A percentile compares a stretch with the other conserved stretches of the same genome.
Conservation (phyloP, 2,113 vertebrate species). For the Noturus placidus region DNA sequence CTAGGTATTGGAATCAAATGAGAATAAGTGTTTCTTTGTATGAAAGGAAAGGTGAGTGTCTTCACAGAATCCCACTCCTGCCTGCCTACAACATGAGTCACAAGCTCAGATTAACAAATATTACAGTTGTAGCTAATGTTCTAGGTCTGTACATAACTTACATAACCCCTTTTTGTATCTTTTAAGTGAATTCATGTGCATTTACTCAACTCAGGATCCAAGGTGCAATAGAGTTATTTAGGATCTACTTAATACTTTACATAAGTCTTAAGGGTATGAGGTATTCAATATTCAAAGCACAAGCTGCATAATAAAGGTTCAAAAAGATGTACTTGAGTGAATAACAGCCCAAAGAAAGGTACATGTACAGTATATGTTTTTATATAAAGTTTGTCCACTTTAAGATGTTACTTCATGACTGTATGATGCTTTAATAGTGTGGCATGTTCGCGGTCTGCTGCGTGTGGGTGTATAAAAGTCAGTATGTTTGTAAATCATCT, state of each 20-base stretch:
- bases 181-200: background rate
- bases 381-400: background rate
- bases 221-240: background rate
- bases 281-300: background rate
- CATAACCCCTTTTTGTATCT: background rate
- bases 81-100: slow-evolving; percentile 23
- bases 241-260: background rate
- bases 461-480: slow-evolving; percentile 27
- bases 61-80: slow-evolving; percentile 39
- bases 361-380: background rate
- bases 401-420: background rate
- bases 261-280: background rate
- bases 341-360: background rate
- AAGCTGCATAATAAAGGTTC: background rate
- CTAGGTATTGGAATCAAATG: slow-evolving; percentile 20
- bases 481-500: background rate
- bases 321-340: background rate
- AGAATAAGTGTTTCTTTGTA: slow-evolving; percentile 29
- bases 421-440: background rate
- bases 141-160: background rate
- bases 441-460: background rate
- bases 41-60: background rate
- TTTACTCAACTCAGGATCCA: background rate
- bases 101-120: background rate
- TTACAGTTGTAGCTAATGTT: background rate